Conservation (phyloP, 1,140 invertebrate species). For the Lordiphosa stackelbergi region DNA sequence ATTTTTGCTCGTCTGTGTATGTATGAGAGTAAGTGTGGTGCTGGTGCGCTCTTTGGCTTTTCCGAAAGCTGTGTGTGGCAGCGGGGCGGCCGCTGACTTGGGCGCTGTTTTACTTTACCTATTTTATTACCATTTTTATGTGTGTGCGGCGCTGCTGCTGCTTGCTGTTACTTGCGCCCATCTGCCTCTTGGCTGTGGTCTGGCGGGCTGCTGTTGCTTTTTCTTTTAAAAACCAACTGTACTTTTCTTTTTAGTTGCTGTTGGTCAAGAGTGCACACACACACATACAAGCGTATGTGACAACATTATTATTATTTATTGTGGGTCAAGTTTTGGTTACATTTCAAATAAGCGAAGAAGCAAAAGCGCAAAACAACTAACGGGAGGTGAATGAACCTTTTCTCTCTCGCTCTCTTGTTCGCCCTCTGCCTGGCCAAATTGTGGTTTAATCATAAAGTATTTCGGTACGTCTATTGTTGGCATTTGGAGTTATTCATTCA, state of each 20-base stretch:
- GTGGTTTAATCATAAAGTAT: slow-evolving; percentile 34
- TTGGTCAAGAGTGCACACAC: slow-evolving; percentile 37
- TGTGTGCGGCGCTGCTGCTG: slow-evolving; percentile 30
- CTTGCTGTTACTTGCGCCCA: slow-evolving; percentile 37
- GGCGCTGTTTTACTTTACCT: slow-evolving; percentile 50
- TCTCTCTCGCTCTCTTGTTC: slow-evolving; percentile 16
- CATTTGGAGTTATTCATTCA: slow-evolving; percentile 15
- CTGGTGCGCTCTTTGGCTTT: slow-evolving; percentile 34
- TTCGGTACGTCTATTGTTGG: too few relatives aligned
- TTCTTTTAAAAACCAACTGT: slow-evolving; percentile 67
- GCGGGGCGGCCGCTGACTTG: slow-evolving; percentile 15
- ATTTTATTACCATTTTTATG: slow-evolving; percentile 54
- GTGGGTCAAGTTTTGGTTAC: slow-evolving; percentile 57
- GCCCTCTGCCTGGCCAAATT: too few relatives aligned
- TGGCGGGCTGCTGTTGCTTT: slow-evolving; percentile 39
- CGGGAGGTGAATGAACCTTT: slow-evolving; percentile 31
- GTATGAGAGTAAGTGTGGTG: slow-evolving; percentile 6
- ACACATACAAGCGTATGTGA: slow-evolving; percentile 11
- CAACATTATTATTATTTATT: slow-evolving; percentile 33
- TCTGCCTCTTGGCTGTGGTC: slow-evolving; percentile 2
- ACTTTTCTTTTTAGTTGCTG: slow-evolving; percentile 62
- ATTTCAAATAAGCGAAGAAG: slow-evolving; percentile 36
- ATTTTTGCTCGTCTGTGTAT: slow-evolving; percentile 38
- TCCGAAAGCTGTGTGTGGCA: slow-evolving; percentile 36
- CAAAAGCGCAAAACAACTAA: slow-evolving; percentile 30